phyloP scores from a whole-genome alignment of 2,113 vertebrate genomes.

The Nycticorax nycticorax region DNA sequence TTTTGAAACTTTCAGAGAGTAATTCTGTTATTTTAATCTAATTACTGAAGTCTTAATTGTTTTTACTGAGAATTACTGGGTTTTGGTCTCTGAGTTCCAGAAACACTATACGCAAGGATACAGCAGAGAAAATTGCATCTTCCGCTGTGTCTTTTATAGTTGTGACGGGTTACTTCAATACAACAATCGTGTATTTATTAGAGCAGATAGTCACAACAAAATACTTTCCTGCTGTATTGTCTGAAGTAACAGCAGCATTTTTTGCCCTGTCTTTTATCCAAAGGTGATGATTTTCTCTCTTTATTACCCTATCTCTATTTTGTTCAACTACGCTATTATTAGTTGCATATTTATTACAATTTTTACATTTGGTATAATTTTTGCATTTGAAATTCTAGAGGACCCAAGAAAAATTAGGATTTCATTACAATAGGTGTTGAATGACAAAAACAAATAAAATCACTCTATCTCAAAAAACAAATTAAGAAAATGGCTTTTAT shows the following conservation, averaged over 20 bases:
- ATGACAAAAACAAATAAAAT: background rate
- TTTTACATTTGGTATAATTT: background rate
- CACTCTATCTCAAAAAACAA: background rate
- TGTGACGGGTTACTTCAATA: background rate
- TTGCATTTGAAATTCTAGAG: background rate
- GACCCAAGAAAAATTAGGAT: background rate
- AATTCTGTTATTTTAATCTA: background rate
- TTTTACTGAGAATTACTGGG: background rate
- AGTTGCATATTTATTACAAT: background rate
- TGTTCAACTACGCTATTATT: background rate
- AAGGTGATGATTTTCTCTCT: background rate
- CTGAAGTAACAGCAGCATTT: background rate
- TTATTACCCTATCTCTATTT: background rate
- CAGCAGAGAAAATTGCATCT: background rate
- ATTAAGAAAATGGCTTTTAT: background rate
- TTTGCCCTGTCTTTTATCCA: background rate
- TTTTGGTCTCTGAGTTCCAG: background rate
- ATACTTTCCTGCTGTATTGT: background rate
- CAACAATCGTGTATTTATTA: background rate
- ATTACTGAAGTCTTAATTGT: background rate
- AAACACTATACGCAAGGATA: background rate
- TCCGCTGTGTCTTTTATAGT: background rate
- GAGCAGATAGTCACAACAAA: background rate
- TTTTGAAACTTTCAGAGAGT: background rate
- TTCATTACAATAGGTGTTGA: background rate